phyloP scores from a whole-genome alignment of 2,888 invertebrate species.

The Poecilus cupreus region DNA sequence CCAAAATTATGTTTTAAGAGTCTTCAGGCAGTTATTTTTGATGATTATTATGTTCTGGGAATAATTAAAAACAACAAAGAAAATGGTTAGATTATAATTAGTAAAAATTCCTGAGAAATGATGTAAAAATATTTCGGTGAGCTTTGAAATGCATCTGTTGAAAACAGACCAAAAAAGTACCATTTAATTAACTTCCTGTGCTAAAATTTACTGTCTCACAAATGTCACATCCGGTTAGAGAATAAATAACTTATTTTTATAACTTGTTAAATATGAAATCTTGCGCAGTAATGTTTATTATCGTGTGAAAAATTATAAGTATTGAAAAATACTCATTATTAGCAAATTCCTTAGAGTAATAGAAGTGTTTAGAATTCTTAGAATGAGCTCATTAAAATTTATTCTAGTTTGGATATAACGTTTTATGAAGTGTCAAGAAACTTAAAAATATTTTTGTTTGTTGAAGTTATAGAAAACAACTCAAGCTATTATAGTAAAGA shows the following conservation, averaged over 20 bases:
- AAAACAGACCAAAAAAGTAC: constrained; percentile 7
- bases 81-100: constrained; percentile 13
- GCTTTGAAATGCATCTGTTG: constrained; percentile 17
- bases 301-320: background rate
- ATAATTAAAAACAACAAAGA: constrained; percentile 24
- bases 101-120: constrained; percentile 1
- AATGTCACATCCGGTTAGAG: constrained; percentile 31
- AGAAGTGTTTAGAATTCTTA: constrained; percentile 15
- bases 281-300: background rate
- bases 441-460: background rate
- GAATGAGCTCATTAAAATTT: too few species aligned
- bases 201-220: constrained; percentile 25
- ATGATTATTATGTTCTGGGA: background rate
- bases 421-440: background rate
- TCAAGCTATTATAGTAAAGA: background rate
- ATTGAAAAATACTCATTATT: background rate
- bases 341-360: background rate
- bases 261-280: background rate
- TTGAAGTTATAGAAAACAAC: too few species aligned
- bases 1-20: too few species aligned
- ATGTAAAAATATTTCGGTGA: constrained; percentile 14
- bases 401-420: background rate
- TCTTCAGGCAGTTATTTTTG: background rate
- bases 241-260: constrained; percentile 9
- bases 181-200: constrained; percentile 45